These are phyloP conservation scores for Xanthia togata DNA, from an alignment of 2,888 invertebrate genomes.

Conservation along the genomic window DNA sequence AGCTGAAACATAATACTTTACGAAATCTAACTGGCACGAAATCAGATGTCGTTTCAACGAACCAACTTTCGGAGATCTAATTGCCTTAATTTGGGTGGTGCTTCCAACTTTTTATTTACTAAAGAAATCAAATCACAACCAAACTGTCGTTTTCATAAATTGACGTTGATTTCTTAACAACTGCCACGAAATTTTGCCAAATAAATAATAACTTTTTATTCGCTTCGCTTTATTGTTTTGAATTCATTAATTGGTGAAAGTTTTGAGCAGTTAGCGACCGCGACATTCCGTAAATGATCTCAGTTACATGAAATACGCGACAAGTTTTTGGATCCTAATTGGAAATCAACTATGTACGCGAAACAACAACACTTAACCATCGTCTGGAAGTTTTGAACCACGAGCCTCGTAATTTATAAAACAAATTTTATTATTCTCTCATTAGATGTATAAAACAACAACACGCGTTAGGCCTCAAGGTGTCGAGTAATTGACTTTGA, in stretches of 20 bases:
- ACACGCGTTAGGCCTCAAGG: conserved; percentile 50
- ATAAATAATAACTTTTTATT: conserved; percentile 74
- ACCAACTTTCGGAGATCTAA: conserved; percentile 44
- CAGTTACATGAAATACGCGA: conserved; percentile 79
- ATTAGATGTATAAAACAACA: conserved; percentile 62
- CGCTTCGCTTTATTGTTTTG: conserved; percentile 73
- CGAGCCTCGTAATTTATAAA: conserved; percentile 64
- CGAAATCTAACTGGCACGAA: conserved; percentile 28
- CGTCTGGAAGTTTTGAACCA: conserved; percentile 69
- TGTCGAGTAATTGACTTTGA: conserved; percentile 52
- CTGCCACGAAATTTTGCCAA: conserved; percentile 54
- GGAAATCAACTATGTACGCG: conserved; percentile 79
- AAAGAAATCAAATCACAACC: conserved; percentile 64
- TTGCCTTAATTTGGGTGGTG: conserved; percentile 51
- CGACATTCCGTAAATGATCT: conserved; percentile 78
- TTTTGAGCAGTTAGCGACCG: conserved; percentile 74
- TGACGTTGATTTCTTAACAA: conserved; percentile 53
- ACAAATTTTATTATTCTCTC: conserved; percentile 68
- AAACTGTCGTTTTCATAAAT: conserved; percentile 65
- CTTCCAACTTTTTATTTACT: conserved; percentile 62
- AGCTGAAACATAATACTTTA: conserved; percentile 8
- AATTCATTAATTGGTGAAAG: conserved; percentile 77
- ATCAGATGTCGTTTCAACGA: conserved; percentile 31
- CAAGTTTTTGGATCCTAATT: conserved; percentile 82
- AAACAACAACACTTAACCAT: conserved; percentile 73